A percentile compares a stretch with the other conserved stretches of the same genome.
Conservation (phyloP, 2,888 invertebrate genomes). For the Xylophagus ater region DNA sequence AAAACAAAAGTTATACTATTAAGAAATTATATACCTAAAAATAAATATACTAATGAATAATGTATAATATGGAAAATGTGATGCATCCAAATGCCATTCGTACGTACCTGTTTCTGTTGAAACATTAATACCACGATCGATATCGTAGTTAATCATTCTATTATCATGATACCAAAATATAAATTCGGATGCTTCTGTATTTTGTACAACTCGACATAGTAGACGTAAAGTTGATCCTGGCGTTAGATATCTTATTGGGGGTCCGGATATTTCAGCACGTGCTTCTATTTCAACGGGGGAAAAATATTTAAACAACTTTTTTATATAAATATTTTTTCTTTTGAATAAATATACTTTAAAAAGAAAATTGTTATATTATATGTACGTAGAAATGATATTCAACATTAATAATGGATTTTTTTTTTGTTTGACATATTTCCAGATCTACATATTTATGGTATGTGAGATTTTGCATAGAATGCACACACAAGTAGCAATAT, state of each 20-base stretch:
- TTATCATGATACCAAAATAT: conserved; percentile 84
- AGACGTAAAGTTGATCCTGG: conserved; percentile 73
- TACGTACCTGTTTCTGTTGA: conserved; percentile 65
- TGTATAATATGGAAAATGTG: conserved; percentile 1
- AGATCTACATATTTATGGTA: too few relatives aligned
- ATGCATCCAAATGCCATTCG: background rate
- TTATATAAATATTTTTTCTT: too few relatives aligned
- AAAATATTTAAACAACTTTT: background rate
- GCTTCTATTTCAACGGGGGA: conserved; percentile 50
- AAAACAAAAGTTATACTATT: conserved; percentile 7
- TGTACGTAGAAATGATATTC: too few relatives aligned
- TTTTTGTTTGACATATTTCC: too few relatives aligned
- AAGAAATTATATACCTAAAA: conserved; percentile 5
- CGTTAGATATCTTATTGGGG: conserved; percentile 75
- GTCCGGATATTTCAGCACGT: conserved; percentile 74
- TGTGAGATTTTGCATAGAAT: too few relatives aligned
- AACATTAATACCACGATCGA: conserved; percentile 75
- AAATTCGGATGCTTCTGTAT: conserved; percentile 73
- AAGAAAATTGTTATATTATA: too few relatives aligned
- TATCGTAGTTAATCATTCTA: conserved; percentile 86
- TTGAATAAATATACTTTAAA: too few relatives aligned
- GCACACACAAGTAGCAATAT: too few relatives aligned
- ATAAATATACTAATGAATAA: conserved; percentile 12
- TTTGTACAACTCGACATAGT: conserved; percentile 71
- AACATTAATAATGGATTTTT: too few relatives aligned